Evolutionary conservation across 2,797 vertebrate genomes (phyloP).

Genomic region (Clamator glandarius): DNA sequence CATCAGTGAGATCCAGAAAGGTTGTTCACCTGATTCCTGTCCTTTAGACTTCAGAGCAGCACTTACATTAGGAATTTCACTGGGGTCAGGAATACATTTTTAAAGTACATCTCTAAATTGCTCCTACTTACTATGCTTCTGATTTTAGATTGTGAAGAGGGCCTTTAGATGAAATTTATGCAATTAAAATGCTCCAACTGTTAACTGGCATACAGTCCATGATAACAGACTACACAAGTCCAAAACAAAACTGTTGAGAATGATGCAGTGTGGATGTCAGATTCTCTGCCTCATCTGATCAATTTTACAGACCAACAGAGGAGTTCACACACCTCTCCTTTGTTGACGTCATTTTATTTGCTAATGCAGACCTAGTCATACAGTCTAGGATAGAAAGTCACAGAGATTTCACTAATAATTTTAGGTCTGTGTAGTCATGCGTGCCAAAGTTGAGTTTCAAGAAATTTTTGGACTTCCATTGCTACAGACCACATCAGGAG

Average conservation of each 20-base stretch:
- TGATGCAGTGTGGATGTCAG: background rate
- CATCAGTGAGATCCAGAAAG: background rate
- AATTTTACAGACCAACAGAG: background rate
- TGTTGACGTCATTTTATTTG: fast-evolving
- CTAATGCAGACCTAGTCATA: background rate
- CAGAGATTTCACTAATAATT: background rate
- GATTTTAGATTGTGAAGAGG: background rate
- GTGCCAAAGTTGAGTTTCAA: background rate
- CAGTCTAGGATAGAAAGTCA: background rate
- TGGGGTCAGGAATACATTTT: background rate
- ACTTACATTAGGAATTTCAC: background rate
- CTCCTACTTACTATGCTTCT: background rate
- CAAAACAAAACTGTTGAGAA: background rate
- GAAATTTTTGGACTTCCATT: background rate
- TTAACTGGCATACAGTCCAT: background rate
- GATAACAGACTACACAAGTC: background rate
- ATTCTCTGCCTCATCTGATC: background rate
- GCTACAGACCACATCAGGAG: background rate
- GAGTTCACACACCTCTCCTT: background rate
- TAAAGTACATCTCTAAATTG: background rate
- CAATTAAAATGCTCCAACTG: background rate
- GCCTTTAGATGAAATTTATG: background rate
- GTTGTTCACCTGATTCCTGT: background rate
- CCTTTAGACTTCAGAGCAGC: background rate
- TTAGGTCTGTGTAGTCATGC: background rate